These are phyloP conservation scores for Pitta sordida DNA, from an alignment of 2,113 vertebrate species.

Conservation along the genomic window DNA sequence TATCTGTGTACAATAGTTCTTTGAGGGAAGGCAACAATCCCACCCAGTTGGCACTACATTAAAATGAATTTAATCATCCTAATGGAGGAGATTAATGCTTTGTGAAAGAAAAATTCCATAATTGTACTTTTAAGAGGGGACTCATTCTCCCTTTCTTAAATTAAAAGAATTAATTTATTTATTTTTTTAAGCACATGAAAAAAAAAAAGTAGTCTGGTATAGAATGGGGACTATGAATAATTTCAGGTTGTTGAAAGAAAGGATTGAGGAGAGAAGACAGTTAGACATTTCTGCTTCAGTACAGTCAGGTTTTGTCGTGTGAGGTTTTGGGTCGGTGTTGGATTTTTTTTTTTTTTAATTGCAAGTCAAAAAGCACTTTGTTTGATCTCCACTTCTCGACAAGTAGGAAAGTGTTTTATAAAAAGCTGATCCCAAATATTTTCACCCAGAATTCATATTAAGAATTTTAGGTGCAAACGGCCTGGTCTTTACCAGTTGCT, in stretches of 20 bases:
- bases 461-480: neutral
- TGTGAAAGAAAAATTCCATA: constrained; percentile 57
- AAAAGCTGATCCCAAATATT: neutral
- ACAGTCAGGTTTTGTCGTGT: neutral
- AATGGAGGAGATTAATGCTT: constrained; percentile 11
- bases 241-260: neutral
- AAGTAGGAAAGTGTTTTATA: neutral
- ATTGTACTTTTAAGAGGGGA: neutral
- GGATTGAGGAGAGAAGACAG: neutral
- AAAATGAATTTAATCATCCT: constrained; percentile 71
- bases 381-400: neutral
- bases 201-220: neutral
- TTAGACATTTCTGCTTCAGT: neutral
- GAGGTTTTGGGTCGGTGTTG: neutral
- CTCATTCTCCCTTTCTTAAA: neutral
- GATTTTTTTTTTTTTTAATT: neutral
- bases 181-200: neutral
- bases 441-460: neutral
- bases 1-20: constrained; percentile 59
- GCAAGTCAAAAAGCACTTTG: neutral
- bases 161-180: neutral
- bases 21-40: constrained; percentile 50
- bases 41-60: constrained; percentile 54
- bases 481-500: neutral
- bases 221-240: neutral